Evolutionary conservation across 2,113 vertebrate species (phyloP).

Genomic region (Apodemus speciosus): DNA sequence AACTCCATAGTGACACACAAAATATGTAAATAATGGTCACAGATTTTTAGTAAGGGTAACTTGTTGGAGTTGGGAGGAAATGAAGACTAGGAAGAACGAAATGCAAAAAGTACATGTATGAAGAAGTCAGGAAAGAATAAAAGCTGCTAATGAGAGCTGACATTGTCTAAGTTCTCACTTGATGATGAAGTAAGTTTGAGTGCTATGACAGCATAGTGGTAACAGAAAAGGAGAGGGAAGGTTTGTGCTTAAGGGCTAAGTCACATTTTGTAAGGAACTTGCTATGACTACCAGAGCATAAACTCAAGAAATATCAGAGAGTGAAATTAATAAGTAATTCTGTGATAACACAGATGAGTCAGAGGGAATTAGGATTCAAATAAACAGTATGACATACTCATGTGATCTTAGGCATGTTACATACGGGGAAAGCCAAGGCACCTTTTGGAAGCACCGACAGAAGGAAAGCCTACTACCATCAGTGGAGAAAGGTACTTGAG

Average conservation of each 20-base stretch:
- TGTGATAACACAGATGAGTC: neutral
- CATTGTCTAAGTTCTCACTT: neutral
- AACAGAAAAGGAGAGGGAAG: neutral
- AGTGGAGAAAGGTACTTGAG: neutral
- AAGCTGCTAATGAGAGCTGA: neutral
- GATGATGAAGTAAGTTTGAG: neutral
- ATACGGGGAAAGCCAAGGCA: accelerated
- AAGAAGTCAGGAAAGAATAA: neutral
- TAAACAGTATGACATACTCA: neutral
- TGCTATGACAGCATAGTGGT: neutral
- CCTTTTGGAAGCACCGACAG: neutral
- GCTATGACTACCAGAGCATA: neutral
- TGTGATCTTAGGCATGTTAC: neutral
- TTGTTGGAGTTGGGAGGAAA: neutral
- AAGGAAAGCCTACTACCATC: neutral
- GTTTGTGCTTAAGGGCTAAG: neutral
- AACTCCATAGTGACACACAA: neutral
- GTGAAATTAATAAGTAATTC: neutral
- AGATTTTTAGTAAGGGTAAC: neutral
- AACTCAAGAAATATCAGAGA: neutral
- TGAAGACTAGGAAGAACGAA: neutral
- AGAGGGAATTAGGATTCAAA: neutral
- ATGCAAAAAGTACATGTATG: neutral
- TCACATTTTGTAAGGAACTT: neutral
- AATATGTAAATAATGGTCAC: neutral